These are phyloP conservation scores for Ceratoteleas bidentatus DNA, from an alignment of 1,140 invertebrate genomes.

Conservation along the genomic window DNA sequence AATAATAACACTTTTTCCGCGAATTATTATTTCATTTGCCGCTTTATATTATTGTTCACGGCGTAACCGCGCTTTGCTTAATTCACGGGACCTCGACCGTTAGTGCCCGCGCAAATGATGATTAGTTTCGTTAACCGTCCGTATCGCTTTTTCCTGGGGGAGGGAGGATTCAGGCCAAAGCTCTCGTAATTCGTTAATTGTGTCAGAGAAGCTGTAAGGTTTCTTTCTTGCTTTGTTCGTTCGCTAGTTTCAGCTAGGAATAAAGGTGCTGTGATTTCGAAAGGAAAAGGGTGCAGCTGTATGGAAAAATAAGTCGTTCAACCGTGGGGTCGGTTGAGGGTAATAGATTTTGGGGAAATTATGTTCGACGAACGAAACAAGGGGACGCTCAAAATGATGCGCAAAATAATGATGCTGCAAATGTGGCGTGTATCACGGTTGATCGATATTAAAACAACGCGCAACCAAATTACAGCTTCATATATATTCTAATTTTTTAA, in stretches of 20 bases:
- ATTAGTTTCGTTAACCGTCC: constrained; percentile 6
- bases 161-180: no score
- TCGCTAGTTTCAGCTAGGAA: no score
- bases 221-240: neutral
- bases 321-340: no score
- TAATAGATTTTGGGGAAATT: neutral
- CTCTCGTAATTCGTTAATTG: neutral
- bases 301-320: neutral
- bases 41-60: constrained; percentile 56
- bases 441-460: constrained; percentile 2
- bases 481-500: constrained; percentile 43
- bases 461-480: constrained; percentile 14
- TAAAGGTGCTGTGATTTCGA: no score
- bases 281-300: neutral
- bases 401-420: no score
- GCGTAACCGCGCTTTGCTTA: constrained; percentile 8
- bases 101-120: neutral
- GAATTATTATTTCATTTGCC: constrained; percentile 52
- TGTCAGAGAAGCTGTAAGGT: neutral
- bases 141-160: neutral
- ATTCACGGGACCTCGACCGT: neutral
- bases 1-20: constrained; percentile 43
- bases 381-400: no score
- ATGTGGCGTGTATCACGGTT: no score
- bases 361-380: neutral